Conservation (phyloP, 2,888 invertebrate species). For the Ichneumoninae sp. region DNA sequence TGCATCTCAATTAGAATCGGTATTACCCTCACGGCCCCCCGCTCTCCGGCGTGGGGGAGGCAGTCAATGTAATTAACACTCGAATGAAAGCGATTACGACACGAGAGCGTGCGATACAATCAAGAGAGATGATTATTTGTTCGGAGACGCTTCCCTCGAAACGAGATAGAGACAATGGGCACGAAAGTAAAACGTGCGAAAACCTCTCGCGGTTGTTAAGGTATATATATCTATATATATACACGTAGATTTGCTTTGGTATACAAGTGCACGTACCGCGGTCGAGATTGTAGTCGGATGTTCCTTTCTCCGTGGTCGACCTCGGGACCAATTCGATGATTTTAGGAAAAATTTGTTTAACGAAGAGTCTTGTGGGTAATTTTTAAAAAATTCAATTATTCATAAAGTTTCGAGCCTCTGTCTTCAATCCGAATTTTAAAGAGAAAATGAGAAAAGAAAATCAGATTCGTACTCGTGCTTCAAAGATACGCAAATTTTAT, state of each 20-base stretch:
- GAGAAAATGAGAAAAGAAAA: background rate
- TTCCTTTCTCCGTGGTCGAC: slow-evolving; percentile 50
- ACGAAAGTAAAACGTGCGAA: slow-evolving; percentile 69
- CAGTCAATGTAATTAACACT: slow-evolving; percentile 67
- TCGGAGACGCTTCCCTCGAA: slow-evolving; percentile 59
- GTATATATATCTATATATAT: slow-evolving; percentile 8
- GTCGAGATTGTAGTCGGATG: slow-evolving; percentile 48
- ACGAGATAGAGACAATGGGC: slow-evolving; percentile 60
- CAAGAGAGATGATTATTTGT: slow-evolving; percentile 61
- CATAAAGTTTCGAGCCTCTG: background rate
- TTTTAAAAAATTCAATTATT: background rate
- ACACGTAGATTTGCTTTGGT: slow-evolving; percentile 16
- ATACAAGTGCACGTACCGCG: slow-evolving; percentile 36
- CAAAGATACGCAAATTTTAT: background rate
- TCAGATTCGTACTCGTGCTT: background rate
- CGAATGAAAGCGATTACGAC: slow-evolving; percentile 68
- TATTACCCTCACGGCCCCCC: slow-evolving; percentile 5
- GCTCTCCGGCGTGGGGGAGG: slow-evolving; percentile 28
- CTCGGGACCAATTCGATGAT: slow-evolving; percentile 40
- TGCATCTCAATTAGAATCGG: slow-evolving; percentile 59
- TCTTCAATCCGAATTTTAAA: background rate
- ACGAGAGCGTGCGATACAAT: slow-evolving; percentile 49
- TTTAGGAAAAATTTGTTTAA: background rate
- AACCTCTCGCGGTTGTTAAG: slow-evolving; percentile 35
- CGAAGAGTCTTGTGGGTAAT: background rate